Base-by-base conservation (phyloP, 2,888 invertebrate species). In the Endotricha flammealis region DNA sequence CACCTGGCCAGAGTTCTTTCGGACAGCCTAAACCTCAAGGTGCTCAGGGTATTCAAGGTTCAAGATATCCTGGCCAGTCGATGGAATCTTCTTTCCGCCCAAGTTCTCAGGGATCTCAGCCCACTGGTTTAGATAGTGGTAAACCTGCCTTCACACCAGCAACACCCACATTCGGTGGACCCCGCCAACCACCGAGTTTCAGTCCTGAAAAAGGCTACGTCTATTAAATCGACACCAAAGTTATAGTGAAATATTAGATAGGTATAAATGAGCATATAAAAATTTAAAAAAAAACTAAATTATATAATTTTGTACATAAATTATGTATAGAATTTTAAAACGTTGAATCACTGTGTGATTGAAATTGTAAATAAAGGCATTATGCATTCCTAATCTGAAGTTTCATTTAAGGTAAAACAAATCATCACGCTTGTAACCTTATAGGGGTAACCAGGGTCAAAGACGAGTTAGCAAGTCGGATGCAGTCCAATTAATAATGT, bases 151-250 rank as follows among this genome's bases (percentile, higher is more conserved):
- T 48, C 28, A 47, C 46, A 2, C 27, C 50, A 17, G 33, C 43
- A 16, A 42, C 44, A 28, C 44, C 51, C 52, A 22, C 34, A 44
- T 85, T 85, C 32, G 66, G 67, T 35, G 78, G 71, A 22, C 75
- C 83, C n/a, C 72, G 78, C 11, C 81, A 81, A 32, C 83, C 80
- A 1, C 80, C 86, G 0, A 85, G 82, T 53, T 86, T 80, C 59
- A 77, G 63, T 46, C 56, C 72, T 27, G 70, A 82, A 43, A 82
- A 82, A 53, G 86, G 86, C 32, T 86, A 86, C 60, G 83, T 76
- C 45, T 86, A 86, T 57, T 85, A 66, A 56, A 64, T 12, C 27
- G 6, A 69, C 77, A 78, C 57, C 53, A 50, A 29, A 44, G 40
- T 44, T 33, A 42, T 62, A 64, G 57, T 51, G 40, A 51, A 56